Base-by-base conservation (phyloP, 2,113 vertebrate genomes). In the Alectura lathami region DNA sequence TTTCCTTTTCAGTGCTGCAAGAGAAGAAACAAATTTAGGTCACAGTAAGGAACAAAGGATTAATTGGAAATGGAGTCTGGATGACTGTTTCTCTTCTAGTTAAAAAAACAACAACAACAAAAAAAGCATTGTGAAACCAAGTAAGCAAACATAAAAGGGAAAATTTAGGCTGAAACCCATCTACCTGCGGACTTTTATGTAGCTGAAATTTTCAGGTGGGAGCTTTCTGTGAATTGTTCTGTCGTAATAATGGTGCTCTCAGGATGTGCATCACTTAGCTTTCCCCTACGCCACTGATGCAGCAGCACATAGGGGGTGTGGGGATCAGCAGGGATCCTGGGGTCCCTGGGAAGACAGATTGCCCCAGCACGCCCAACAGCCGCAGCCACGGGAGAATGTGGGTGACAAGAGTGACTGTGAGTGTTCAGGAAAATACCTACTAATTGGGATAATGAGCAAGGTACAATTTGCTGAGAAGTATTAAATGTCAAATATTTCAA, bases 11-110 rank as follows among this genome's bases (percentile, higher is more conserved):
- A 63, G 40, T 1, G 4, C 72, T 83, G 78, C 83, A 93, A 91
- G 57, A 81, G 81, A 70, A 78, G 17, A 89, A 92, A 82, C 67
- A 34, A 86, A 86, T 75, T 92, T 83, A 86, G 60, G 34, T 87
- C 64, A 75, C 38, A 45, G 24, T 47, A 51, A 80, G 63, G 24
- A 94, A 83, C 72, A 91, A 88, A 78, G 43, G 17, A 83, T 86
- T 82, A 90, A 87, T 63, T 91, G 42, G 12, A 88, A 94, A 66
- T 80, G 47, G 78, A 75, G 38, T 11, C 66, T 57, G 50, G 17
- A 5, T 66, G 27, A 51, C 45, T 89, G 16, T 76, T 93, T 87
- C 70, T 92, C 43, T 43, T 73, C 48, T 87, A 87, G 62, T 74
- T 69, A 57, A 17, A 64, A 66, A 86, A 88, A 83, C n/a, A n/a